phyloP scores from a whole-genome alignment of 2,113 vertebrate genomes.

The Microcebus ravelobensis region DNA sequence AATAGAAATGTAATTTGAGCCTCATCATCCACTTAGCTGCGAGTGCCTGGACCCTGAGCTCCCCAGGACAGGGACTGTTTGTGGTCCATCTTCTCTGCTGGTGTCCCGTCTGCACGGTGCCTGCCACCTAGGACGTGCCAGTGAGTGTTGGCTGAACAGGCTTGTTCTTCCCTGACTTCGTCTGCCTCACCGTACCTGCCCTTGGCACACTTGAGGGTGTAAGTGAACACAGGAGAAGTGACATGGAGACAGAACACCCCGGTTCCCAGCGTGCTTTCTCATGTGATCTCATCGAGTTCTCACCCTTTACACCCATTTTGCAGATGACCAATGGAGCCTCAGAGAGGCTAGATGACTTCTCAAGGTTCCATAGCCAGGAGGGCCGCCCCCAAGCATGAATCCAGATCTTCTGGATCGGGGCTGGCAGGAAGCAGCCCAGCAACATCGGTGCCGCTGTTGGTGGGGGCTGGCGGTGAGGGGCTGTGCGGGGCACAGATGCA shows the following conservation, averaged over 20 bases:
- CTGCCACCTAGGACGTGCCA: neutral
- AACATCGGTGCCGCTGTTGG: neutral
- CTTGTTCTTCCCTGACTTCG: neutral
- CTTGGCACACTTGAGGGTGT: neutral
- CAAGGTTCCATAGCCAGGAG: neutral
- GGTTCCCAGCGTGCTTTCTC: neutral
- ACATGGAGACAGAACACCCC: fast-evolving
- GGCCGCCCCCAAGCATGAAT: neutral
- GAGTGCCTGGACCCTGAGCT: no score
- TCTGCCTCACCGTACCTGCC: neutral
- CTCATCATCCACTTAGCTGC: neutral
- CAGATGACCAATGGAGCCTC: neutral
- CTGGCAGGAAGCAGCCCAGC: neutral
- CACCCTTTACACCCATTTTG: neutral
- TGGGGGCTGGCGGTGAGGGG: neutral
- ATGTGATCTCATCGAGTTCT: neutral
- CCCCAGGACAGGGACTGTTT: neutral
- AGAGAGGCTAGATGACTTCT: neutral
- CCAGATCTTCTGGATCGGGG: neutral
- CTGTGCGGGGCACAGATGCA: fast-evolving
- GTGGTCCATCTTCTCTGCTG: neutral
- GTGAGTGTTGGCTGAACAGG: neutral
- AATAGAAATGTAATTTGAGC: neutral
- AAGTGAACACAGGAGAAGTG: neutral
- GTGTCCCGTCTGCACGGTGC: neutral